Percentiles rank a stretch among this genome's conserved stretches.
Conservation (phyloP, 2,888 invertebrate genomes). For the Sipha maydis region DNA sequence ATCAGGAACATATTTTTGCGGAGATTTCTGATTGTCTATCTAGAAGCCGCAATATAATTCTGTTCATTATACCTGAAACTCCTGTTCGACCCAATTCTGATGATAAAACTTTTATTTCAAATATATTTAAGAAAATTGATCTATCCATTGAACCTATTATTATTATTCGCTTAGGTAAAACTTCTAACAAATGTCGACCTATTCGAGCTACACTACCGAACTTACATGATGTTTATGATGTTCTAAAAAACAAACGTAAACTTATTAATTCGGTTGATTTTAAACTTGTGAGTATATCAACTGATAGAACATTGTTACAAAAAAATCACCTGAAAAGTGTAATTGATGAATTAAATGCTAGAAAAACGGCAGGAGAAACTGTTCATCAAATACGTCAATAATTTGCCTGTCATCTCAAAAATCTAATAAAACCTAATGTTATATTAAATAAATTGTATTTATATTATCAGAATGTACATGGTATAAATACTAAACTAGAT, state of each 20-base stretch:
- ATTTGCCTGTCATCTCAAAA: neutral
- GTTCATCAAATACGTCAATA: neutral
- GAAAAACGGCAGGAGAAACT: neutral
- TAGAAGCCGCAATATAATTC: constrained; percentile 2
- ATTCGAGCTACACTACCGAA: constrained; percentile 5
- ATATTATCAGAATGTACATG: neutral
- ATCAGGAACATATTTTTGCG: constrained; percentile 8
- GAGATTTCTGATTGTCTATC: constrained; percentile 2
- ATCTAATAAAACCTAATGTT: neutral
- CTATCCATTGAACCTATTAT: neutral
- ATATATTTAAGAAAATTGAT: constrained; percentile 16
- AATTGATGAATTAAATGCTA: constrained; percentile 5
- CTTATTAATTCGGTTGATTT: neutral
- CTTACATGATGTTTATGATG: neutral
- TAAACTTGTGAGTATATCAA: neutral
- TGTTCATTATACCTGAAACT: constrained; percentile 21
- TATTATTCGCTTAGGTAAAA: constrained; percentile 8
- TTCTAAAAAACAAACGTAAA: constrained; percentile 31
- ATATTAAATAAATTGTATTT: constrained; percentile 11
- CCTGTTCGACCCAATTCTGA: neutral
- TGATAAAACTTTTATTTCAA: constrained; percentile 9
- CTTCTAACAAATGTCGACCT: neutral
- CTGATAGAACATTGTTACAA: neutral
- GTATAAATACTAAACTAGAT: too few species aligned
- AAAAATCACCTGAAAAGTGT: neutral